Evolutionary conservation across 2,888 invertebrate genomes (phyloP).

Genomic region (Bombylius major): DNA sequence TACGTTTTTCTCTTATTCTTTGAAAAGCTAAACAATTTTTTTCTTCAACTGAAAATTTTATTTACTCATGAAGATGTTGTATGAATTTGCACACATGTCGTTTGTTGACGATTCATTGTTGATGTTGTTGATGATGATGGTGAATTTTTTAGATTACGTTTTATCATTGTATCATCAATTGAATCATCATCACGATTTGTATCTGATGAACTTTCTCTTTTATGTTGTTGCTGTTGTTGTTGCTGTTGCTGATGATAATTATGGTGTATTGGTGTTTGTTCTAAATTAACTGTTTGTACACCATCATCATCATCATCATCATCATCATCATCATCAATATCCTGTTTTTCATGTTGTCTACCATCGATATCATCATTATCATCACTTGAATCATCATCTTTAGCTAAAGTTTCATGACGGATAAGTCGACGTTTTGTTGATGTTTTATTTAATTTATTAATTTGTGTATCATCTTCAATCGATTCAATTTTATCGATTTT

Average conservation of each 20-base stretch:
- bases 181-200: not conserved
- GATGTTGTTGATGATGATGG: not conserved
- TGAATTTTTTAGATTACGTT: not conserved
- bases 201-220: no score
- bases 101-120: not conserved
- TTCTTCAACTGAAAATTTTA: no score
- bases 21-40: no score
- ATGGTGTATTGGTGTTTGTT: not conserved
- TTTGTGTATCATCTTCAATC: conserved; percentile 1
- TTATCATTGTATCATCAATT: not conserved
- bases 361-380: not conserved
- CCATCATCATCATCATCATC: not conserved
- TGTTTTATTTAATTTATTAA: not conserved
- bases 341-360: not conserved
- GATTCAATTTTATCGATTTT: conserved; percentile 5
- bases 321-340: not conserved
- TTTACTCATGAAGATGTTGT: not conserved
- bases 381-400: conserved; percentile 6
- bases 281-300: not conserved
- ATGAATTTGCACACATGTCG: conserved; percentile 5
- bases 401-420: conserved; percentile 3
- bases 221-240: not conserved
- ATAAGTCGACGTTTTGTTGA: conserved; percentile 2
- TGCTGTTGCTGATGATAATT: not conserved
- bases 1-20: no score